Base-by-base conservation (phyloP, 2,797 vertebrate genomes). In the Petrocephalus schoutedeni region DNA sequence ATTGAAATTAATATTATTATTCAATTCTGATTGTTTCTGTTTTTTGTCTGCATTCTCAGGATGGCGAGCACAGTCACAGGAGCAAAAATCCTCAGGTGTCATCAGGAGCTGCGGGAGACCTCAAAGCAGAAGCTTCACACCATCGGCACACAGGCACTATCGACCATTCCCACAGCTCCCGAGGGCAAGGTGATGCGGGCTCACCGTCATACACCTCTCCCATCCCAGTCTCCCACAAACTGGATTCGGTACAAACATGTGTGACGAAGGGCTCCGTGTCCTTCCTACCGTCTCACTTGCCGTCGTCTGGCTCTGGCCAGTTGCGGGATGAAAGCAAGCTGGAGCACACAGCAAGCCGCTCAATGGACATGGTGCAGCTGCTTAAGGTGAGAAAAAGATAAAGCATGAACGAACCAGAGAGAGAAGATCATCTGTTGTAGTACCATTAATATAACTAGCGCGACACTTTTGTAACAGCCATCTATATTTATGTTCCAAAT, bases 341-440 rank as follows among this genome's bases (percentile, higher is more conserved):
- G 86, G 98, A 98, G 61, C 95, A 95, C 91, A 92, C 94, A n/a
- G 94, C 96, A 2, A 97, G 98, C 92, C 96, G 96, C 87, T 97
- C 98, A 0, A 95, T 98, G 91, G 98, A 99, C 90, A 99, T 97
- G 97, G 98, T 98, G 90, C 98, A 99, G 91, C 97, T 99, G 49
- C 93, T 99, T 86, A 99, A 97, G 90, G 98, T 99, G 93, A 93
- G 95, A 23, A 41, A 12, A 28, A n/a, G 7, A 6, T 54, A 21
- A 59, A 58, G 84, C 23, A 9, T 19, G 16, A 59, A 56, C 19
- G 12, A 28, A 8, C 14, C 56, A 57, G 2, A 36, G 21, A 85
- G n/a, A 56, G n/a, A 36, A 16, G 64, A 16, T 16, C 10, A 71
- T 71, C 4, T 36, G 28, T 71, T 36, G 64, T 36, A 36, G 64